A percentile compares a stretch with the other conserved stretches of the same genome.
phyloP scores from a whole-genome alignment of 2,888 invertebrate species.

The Scaptomyza caliginosa region DNA sequence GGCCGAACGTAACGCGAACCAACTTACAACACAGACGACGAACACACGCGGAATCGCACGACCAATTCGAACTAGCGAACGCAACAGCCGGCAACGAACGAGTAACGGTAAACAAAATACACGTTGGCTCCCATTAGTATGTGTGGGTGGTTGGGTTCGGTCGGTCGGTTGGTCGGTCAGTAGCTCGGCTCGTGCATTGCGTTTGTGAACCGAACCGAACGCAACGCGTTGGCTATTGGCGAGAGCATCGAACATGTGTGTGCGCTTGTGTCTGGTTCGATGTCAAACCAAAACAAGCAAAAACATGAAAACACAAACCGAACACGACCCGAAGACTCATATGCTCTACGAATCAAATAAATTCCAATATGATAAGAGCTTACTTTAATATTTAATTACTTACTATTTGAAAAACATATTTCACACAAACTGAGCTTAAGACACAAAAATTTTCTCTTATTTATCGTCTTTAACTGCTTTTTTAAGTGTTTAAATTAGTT shows the following conservation, averaged over 20 bases:
- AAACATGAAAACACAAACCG: constrained; percentile 26
- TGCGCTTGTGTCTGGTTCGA: constrained; percentile 51
- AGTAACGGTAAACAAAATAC: constrained; percentile 71
- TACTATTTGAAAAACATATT: not conserved
- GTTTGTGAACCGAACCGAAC: constrained; percentile 44
- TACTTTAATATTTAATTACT: constrained; percentile 9
- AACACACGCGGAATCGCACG: constrained; percentile 42
- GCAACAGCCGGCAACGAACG: constrained; percentile 74
- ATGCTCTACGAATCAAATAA: constrained; percentile 57
- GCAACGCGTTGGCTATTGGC: constrained; percentile 58
- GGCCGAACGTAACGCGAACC: constrained; percentile 52
- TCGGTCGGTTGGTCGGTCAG: constrained; percentile 13
- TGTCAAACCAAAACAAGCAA: constrained; percentile 62
- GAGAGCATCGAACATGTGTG: constrained; percentile 68
- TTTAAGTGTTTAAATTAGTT: not conserved
- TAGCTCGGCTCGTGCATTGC: constrained; percentile 25
- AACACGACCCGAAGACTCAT: constrained; percentile 51
- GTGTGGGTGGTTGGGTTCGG: constrained; percentile 26
- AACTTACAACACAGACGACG: constrained; percentile 66
- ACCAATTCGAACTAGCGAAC: constrained; percentile 74
- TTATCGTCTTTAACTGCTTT: not conserved
- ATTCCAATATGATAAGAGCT: constrained; percentile 27
- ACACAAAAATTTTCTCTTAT: too few relatives aligned
- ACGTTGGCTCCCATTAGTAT: constrained; percentile 32
- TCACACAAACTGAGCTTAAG: not conserved